phyloP scores from a whole-genome alignment of 2,113 vertebrate species.

The Amphiprion percula region DNA sequence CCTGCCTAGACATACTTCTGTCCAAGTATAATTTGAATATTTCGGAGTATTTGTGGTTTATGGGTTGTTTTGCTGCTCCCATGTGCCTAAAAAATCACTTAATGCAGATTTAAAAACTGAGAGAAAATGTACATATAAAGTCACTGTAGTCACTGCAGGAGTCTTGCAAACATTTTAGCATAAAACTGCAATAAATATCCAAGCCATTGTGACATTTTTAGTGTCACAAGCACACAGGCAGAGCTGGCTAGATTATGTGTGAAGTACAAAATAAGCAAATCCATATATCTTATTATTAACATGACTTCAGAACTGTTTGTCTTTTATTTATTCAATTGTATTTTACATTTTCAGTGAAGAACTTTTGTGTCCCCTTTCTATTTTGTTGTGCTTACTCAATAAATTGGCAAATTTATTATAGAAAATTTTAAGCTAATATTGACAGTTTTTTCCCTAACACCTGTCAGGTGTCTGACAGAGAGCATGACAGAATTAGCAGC shows the following conservation, averaged over 20 bases:
- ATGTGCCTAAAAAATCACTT: too few species aligned
- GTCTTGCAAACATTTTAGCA: background rate
- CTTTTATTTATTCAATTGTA: too few species aligned
- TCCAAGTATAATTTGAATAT: too few species aligned
- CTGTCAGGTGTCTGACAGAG: background rate
- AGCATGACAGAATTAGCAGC: slow-evolving; percentile 23
- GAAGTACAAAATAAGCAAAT: too few species aligned
- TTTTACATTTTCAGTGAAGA: background rate
- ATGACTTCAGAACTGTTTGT: background rate
- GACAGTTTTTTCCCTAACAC: background rate
- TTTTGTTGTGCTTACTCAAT: background rate
- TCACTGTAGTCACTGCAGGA: background rate
- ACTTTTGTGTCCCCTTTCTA: background rate
- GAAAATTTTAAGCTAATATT: background rate
- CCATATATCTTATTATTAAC: background rate
- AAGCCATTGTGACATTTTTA: background rate
- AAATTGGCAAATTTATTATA: accelerated
- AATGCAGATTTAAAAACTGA: background rate
- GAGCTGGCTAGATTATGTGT: background rate
- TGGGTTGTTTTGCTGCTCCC: too few species aligned
- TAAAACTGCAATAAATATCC: background rate
- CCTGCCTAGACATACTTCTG: too few species aligned
- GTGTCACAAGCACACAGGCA: background rate
- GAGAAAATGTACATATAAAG: background rate
- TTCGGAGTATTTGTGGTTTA: too few species aligned